These are phyloP conservation scores for Formica aserva DNA, from an alignment of 2,888 invertebrate species.

Conservation along the genomic window DNA sequence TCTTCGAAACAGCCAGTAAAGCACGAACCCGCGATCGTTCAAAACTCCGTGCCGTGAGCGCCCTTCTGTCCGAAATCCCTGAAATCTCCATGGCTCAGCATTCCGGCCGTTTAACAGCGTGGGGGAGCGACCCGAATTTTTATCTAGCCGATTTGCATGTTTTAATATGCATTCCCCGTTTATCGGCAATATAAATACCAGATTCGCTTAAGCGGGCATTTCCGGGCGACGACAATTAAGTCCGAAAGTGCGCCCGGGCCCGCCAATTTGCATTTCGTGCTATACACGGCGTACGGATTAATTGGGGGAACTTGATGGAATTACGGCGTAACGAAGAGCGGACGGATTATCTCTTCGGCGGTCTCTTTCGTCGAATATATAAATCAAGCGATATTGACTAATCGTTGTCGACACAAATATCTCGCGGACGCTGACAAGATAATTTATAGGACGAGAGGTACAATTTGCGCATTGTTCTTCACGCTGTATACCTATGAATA, in stretches of 20 bases:
- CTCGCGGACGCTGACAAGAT: neutral
- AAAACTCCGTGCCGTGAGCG: slow-evolving; percentile 44
- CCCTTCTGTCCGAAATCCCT: slow-evolving; percentile 62
- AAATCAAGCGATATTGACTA: slow-evolving; percentile 45
- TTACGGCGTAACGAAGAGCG: slow-evolving; percentile 56
- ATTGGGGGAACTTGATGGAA: slow-evolving; percentile 58
- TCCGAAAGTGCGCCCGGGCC: slow-evolving; percentile 68
- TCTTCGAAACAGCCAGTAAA: slow-evolving; percentile 52
- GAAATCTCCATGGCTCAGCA: slow-evolving; percentile 64
- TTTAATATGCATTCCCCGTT: slow-evolving; percentile 77
- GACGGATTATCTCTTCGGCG: slow-evolving; percentile 41
- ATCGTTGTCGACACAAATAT: slow-evolving; percentile 13
- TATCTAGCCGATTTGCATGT: slow-evolving; percentile 74
- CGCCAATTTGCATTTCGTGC: slow-evolving; percentile 73
- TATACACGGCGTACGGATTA: slow-evolving; percentile 53
- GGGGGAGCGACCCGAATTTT: slow-evolving; percentile 68
- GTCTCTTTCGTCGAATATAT: slow-evolving; percentile 41
- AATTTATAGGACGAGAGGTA: neutral
- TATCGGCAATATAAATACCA: slow-evolving; percentile 78
- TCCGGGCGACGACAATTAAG: slow-evolving; percentile 74
- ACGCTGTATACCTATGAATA: neutral
- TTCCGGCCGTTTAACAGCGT: slow-evolving; percentile 49
- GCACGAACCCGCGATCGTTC: slow-evolving; percentile 56
- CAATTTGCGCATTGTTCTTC: neutral
- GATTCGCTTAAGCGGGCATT: slow-evolving; percentile 74